Evolutionary conservation across 2,113 vertebrate genomes (phyloP), one percentile per base, ranked within the genome.

Genomic region (Zosterops borbonicus): DNA sequence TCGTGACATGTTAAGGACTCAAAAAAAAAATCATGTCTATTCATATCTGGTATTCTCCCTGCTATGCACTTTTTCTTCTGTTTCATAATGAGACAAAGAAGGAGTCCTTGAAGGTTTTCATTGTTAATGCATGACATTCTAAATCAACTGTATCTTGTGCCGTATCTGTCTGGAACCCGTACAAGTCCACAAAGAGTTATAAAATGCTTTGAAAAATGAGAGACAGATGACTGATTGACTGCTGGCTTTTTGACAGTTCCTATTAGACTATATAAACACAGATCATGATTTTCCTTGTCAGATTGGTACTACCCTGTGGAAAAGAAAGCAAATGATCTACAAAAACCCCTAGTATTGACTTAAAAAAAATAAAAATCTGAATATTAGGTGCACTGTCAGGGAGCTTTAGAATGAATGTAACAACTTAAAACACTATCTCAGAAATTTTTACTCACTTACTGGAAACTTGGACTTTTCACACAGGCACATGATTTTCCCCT

Each of bases 231-330:
- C 15, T 92, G 91, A 85, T 78, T 91, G 76, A 39, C 64, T 90
- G 31, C 25, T 85, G 91, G 80, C 47, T 73, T 79, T 85, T 74
- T 94, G n/a, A 67, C 81, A 82, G 47, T 83, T 96, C 46, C 82
- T 90, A 80, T 93, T 77, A 95, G 62, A 47, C 56, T 84, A 31
- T 65, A 65, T 76, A 90, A 96, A 91, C 82, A 69, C n/a, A 65
- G 81, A 47, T 92, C 52, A 56, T 44, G 73, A 74, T 89, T 75
- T 71, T 69, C 33, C 56, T 53, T 94, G 62, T 87, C 78, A 94
- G 60, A 74, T 46, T 55, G 29, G 28, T 74, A 49, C 20, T 76
- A 25, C 23, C 16, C 22, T 84, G 11, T 87, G 56, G 62, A 92
- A 94, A 62, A 20, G 37, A 21, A 85, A 42, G 21, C 6, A 2